A percentile compares a stretch with the other conserved stretches of the same genome.
phyloP scores from a whole-genome alignment of 2,113 vertebrate species.

The Alexandromys fortis region DNA sequence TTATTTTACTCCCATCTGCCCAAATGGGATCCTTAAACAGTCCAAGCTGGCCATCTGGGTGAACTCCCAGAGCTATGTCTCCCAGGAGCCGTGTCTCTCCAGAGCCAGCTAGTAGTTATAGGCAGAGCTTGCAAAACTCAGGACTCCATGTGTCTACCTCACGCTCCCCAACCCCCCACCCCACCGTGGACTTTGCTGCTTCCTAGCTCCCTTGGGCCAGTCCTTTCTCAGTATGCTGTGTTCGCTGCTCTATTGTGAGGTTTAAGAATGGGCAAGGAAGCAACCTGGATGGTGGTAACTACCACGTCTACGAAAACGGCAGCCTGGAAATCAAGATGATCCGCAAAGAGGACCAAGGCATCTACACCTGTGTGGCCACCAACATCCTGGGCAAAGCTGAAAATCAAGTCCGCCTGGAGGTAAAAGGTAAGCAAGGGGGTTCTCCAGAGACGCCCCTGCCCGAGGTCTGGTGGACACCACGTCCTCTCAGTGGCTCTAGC shows the following conservation, averaged over 20 bases:
- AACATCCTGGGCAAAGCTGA: slow-evolving; percentile 94
- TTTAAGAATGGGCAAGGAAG: slow-evolving; percentile 99
- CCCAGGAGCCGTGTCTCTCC: too few relatives aligned
- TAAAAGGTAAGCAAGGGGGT: slow-evolving; percentile 92
- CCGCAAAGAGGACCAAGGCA: slow-evolving; percentile 94
- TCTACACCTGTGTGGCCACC: slow-evolving; percentile 96
- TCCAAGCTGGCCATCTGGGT: not conserved
- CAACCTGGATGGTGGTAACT: slow-evolving; percentile 94
- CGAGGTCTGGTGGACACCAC: too few relatives aligned
- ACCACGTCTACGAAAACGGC: slow-evolving; percentile 93
- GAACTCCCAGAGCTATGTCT: not conserved
- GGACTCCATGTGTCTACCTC: not conserved
- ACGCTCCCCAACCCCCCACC: not conserved
- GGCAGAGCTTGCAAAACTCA: not conserved
- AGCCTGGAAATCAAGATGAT: slow-evolving; percentile 93
- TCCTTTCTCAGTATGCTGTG: slow-evolving; percentile 77
- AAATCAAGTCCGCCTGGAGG: slow-evolving; percentile 95
- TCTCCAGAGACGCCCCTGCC: not conserved
- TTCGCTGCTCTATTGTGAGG: slow-evolving; percentile 88
- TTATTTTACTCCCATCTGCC: not conserved
- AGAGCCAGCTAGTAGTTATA: not conserved
- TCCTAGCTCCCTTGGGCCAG: not conserved
- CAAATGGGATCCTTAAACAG: not conserved
- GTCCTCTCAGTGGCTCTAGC: not conserved
- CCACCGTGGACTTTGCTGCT: not conserved